These are phyloP conservation scores for Mesaphorura yosii DNA, from an alignment of 1,140 invertebrate genomes.

Conservation along the genomic window DNA sequence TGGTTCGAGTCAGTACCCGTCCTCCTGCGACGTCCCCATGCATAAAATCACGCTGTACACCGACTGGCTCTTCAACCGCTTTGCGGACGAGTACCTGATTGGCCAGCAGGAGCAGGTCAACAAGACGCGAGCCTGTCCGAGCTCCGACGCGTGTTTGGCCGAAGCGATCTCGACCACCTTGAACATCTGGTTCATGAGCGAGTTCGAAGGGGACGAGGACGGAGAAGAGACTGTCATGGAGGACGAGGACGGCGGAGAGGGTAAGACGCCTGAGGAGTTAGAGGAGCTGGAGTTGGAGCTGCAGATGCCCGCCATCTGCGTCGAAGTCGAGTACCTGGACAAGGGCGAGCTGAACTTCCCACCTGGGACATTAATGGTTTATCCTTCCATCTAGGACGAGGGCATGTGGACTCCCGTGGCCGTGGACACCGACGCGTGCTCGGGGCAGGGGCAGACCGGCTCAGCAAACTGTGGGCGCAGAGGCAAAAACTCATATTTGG, in stretches of 20 bases:
- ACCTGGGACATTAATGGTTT: conserved; percentile 25
- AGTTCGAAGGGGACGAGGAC: neutral
- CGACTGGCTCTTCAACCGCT: conserved; percentile 19
- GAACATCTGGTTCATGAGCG: conserved; percentile 21
- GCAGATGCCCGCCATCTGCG: conserved; percentile 12
- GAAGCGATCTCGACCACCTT: conserved; percentile 19
- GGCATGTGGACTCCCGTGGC: conserved; percentile 18
- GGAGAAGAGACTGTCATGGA: neutral
- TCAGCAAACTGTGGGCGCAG: conserved; percentile 19
- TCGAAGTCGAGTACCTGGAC: conserved; percentile 19
- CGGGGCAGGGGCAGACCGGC: too few species aligned
- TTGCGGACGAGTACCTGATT: conserved; percentile 13
- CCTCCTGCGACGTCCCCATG: conserved; percentile 16
- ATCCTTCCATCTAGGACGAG: conserved; percentile 16
- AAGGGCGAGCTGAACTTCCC: conserved; percentile 18
- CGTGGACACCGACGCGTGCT: conserved; percentile 7
- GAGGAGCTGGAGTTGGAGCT: neutral
- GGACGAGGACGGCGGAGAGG: neutral
- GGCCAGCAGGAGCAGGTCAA: neutral
- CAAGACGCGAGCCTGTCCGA: neutral
- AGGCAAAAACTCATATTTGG: conserved; percentile 18
- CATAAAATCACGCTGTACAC: conserved; percentile 19
- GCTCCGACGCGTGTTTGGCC: conserved; percentile 15
- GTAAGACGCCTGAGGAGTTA: neutral
- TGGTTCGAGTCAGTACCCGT: conserved; percentile 9